Evolutionary conservation across 2,888 invertebrate species (phyloP), one percentile per base, ranked within the genome.

Genomic region (Rotaria socialis): DNA sequence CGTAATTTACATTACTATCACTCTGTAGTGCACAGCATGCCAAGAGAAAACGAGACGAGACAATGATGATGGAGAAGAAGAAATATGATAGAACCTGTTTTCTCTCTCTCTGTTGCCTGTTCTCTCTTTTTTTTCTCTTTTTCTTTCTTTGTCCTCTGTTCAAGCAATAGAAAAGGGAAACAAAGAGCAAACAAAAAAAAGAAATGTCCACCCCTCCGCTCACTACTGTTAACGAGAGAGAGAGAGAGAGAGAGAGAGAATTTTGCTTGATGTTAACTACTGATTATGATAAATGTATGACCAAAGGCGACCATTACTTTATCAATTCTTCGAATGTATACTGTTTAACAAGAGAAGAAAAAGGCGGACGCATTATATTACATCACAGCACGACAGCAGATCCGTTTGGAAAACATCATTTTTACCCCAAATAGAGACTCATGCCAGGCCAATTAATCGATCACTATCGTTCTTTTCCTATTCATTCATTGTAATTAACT

Each of bases 61-160:
- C 43, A 80, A 80, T 80, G 80, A 80, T 80, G 43, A 80, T 24
- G 24, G 6, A 47, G n/a, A 75, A 75, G 67, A 16, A 80, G 43
- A 80, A 47, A 80, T 80, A 80, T 41, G 80, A 43, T 22, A 80
- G 47, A 47, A 80, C 24, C 43, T 47, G 43, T 43, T 80, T 35
- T 35, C 35, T 35, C 35, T 43, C 47, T 80, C 47, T 47, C 47
- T 47, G 3, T 80, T 47, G 22, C 74, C 19, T 74, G 14, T 74
- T 41, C 35, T 43, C 43, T 74, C 22, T 43, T 41, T 74, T 74
- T 22, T n/a, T n/a, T 58, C 11, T 47, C 11, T 47, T 11, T 80
- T n/a, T 80, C 47, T 80, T 47, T 80, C 80, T 80, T 80, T 80
- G 22, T 80, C 47, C 47, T 47, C 41, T 67, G 35, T 67, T 67